Conservation (phyloP, 2,797 vertebrate genomes). For the Pangasius djambal region DNA sequence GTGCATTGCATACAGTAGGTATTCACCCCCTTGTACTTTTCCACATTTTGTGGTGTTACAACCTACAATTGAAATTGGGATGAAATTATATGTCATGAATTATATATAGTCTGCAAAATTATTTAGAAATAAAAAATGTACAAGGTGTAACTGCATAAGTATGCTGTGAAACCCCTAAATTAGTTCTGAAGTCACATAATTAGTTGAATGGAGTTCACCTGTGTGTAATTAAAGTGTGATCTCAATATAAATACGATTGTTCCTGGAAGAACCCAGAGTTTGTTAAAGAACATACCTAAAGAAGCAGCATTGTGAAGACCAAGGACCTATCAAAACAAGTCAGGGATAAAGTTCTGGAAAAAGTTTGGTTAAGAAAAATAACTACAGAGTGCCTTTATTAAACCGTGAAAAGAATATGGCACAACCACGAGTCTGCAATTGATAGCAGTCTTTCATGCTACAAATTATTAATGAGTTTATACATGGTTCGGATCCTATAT, state of each 20-base stretch:
- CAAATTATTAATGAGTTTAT: not conserved
- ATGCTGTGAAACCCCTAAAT: not conserved
- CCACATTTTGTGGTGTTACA: not conserved
- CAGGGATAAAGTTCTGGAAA: not conserved
- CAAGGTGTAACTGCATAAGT: not conserved
- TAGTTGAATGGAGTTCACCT: not conserved
- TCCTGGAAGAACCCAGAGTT: not conserved
- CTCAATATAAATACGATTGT: too few species aligned
- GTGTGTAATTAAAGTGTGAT: not conserved
- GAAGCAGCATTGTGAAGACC: not conserved
- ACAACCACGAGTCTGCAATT: too few species aligned
- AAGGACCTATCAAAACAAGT: not conserved
- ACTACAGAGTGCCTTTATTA: too few species aligned
- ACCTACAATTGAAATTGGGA: not conserved
- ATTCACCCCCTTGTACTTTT: not conserved
- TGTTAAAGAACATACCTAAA: not conserved
- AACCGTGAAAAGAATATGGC: not conserved
- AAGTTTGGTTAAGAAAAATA: not conserved
- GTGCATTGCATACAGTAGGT: not conserved
- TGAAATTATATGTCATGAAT: not conserved
- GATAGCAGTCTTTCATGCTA: not conserved
- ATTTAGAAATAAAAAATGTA: not conserved
- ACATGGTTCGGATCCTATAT: not conserved
- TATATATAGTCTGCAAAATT: not conserved
- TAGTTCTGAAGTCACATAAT: not conserved